Percentiles rank a stretch among this genome's conserved stretches.
phyloP scores from a whole-genome alignment of 1,140 invertebrate genomes.

The Sitodiplosis mosellana region DNA sequence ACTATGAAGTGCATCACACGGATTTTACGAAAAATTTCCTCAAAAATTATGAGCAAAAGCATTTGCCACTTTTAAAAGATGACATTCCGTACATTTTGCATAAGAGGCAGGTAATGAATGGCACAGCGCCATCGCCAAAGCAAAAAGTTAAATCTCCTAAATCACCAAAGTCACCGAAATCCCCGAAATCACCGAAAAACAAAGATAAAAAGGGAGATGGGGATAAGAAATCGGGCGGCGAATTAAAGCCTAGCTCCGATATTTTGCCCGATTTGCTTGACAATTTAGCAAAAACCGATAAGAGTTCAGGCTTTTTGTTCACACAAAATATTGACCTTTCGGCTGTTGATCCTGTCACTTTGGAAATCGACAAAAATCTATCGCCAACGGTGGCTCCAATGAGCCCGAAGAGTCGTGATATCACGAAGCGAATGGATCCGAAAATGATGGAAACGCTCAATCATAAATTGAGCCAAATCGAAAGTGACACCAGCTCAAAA shows the following conservation, averaged over 20 bases:
- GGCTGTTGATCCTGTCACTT: constrained; percentile 44
- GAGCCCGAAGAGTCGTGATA: constrained; percentile 40
- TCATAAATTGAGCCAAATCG: constrained; percentile 50
- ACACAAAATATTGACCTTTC: constrained; percentile 51
- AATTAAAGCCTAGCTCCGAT: background rate
- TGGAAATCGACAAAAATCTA: constrained; percentile 37
- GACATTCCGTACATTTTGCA: constrained; percentile 70
- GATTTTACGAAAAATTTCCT: constrained; percentile 14
- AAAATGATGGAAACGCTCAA: constrained; percentile 41
- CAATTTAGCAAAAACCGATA: constrained; percentile 19
- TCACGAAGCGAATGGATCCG: constrained; percentile 42
- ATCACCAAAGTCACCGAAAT: constrained; percentile 36
- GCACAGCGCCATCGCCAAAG: constrained; percentile 41
- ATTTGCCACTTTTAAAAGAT: constrained; percentile 12
- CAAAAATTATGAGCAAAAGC: constrained; percentile 32
- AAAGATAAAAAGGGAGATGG: constrained; percentile 8
- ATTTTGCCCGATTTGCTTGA: constrained; percentile 22
- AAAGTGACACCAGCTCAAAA: constrained; percentile 47
- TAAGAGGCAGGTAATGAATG: constrained; percentile 66
- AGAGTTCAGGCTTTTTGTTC: constrained; percentile 37
- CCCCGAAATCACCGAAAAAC: constrained; percentile 32
- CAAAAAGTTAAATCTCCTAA: constrained; percentile 31
- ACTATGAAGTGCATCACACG: constrained; percentile 42
- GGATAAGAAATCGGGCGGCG: constrained; percentile 4
- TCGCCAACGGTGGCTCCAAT: constrained; percentile 37